Base-by-base conservation (phyloP, 2,797 vertebrate genomes). In the Spheniscus humboldti region DNA sequence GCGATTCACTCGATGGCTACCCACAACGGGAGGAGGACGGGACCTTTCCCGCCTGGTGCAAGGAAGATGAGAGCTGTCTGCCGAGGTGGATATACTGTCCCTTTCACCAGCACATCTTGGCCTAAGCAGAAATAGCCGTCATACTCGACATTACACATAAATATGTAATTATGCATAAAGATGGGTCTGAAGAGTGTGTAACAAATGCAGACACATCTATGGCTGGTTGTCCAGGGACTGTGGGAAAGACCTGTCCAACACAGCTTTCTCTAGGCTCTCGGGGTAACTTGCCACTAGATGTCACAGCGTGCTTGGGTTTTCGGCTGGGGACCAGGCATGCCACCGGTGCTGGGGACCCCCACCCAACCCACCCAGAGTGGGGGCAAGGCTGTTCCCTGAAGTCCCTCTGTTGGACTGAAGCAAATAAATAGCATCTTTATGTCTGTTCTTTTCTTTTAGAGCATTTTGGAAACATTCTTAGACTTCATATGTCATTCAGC, bases 201-300 rank as follows among this genome's bases (percentile, higher is more conserved):
- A 16, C 11, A 27, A 24, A 57, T 25, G 60, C 68, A 83, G 62
- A 24, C 6, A 3, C 1, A 0, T 8, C 28, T 64, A 67, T 56
- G 53, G 24, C 37, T 56, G 59, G 12, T n/a, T 72, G 48, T 7
- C 18, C 2, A 9, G 77, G 53, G 56, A 9, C 56, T 66, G 62
- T 59, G 19, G 23, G 17, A 43, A 55, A 30, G 27, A 43, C 18
- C 33, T 50, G 47, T 5, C 57, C 50, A 14, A 33, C 12, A 14
- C 31, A 27, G 57, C 71, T 79, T 52, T 78, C 73, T 37, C 56
- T 30, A 62, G 63, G 52, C 73, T 93, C 33, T 33, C 1, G 4
- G 59, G 73, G 30, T 72, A 55, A n/a, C 80, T 60, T 94, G 76
- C 95, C 97, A 93, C 96, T 97, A 97, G 97, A 90, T 96, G 97